Percentiles rank a stretch among this genome's conserved stretches.
Conservation (phyloP, 2,888 invertebrate genomes). For the Antheraea assamensis region DNA sequence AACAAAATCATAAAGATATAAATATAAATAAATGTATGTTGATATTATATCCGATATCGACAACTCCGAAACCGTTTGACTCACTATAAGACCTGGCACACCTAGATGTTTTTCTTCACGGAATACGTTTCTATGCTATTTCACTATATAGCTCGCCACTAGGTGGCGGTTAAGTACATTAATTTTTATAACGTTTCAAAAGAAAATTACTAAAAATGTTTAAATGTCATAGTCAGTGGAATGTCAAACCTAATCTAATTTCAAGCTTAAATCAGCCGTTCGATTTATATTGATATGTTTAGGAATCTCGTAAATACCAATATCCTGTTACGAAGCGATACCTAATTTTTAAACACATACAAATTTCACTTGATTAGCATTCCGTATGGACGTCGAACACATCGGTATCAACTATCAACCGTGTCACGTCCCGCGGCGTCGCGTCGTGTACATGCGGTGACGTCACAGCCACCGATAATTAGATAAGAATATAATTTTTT, state of each 20-base stretch:
- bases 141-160: too few relatives aligned
- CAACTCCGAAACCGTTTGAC: too few relatives aligned
- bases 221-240: background rate
- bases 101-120: too few relatives aligned
- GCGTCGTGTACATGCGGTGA: conserved; percentile 35
- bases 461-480: conserved; percentile 43
- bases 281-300: conserved; percentile 3
- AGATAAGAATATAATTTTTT: conserved; percentile 41
- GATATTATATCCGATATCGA: too few relatives aligned
- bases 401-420: conserved; percentile 41
- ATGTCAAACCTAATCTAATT: background rate
- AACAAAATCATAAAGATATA: too few relatives aligned
- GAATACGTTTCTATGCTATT: too few relatives aligned
- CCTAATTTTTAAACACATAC: conserved; percentile 42
- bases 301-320: conserved; percentile 46
- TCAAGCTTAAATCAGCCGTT: background rate
- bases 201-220: background rate
- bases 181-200: too few relatives aligned
- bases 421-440: conserved; percentile 41
- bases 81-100: too few relatives aligned
- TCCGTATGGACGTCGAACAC: conserved; percentile 42
- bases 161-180: too few relatives aligned
- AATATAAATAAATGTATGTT: too few relatives aligned
- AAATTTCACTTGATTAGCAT: conserved; percentile 73
- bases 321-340: conserved; percentile 57